These are phyloP conservation scores for Tyria jacobaeae DNA, from an alignment of 2,888 invertebrate species.

Conservation along the genomic window DNA sequence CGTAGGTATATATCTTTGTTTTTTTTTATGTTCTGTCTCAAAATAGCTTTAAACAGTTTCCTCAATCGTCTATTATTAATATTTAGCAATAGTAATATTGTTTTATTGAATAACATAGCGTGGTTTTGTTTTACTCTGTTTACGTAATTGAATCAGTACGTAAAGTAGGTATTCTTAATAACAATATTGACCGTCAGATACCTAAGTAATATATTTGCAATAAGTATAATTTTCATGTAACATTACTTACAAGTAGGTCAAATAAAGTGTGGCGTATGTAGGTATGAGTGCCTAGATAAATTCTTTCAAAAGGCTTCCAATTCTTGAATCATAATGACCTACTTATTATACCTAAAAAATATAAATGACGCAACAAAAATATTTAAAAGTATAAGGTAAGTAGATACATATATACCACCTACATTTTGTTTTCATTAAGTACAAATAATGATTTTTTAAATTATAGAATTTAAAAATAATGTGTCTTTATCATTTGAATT, in stretches of 20 bases:
- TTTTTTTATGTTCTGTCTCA: neutral
- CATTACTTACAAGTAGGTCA: neutral
- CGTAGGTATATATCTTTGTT: neutral
- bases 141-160: neutral
- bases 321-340: neutral
- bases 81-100: slow-evolving; percentile 7
- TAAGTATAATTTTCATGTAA: neutral
- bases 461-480: neutral
- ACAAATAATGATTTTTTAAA: no score
- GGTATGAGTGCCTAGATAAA: neutral
- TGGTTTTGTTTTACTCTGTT: neutral
- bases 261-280: neutral
- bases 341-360: neutral
- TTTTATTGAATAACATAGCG: slow-evolving; percentile 2
- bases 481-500: neutral
- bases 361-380: neutral
- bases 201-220: neutral
- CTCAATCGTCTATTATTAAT: neutral
- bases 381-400: neutral
- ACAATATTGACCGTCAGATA: neutral
- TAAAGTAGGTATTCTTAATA: no score
- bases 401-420: no score
- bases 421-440: no score
- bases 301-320: neutral
- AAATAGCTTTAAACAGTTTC: neutral